Evolutionary conservation across 2,113 vertebrate genomes (phyloP), one percentile per base, ranked within the genome.

Genomic region (Nibea coibor): DNA sequence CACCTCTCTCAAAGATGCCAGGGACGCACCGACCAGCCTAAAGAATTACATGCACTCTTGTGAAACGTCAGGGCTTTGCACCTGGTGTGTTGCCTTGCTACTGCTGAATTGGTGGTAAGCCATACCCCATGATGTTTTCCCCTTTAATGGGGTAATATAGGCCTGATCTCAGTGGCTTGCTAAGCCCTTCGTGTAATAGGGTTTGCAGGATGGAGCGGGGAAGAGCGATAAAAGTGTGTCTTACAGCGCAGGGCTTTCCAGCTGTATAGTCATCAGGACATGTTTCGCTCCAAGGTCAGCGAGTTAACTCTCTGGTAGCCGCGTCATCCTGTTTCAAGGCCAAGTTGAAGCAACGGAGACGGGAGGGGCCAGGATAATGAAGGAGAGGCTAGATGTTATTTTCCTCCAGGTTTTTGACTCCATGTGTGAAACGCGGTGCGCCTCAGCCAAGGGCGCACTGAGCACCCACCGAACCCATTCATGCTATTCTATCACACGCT

Each of bases 251-350:
- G 17, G 78, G 28, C 66, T 62, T 75, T 87, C 58, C 80, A 88
- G 78, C 80, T 84, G 67, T 70, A 86, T 47, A 90, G 87, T 89
- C 87, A 91, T 77, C 85, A 81, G 64, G 86, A 81, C 84, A 64
- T 42, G 85, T 73, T 88, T 84, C 50, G 24, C 72, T 88, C 72
- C 89, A 90, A 91, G 91, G 92, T 93, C 92, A 91, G 35, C 51
- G 78, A 91, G 84, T 90, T 91, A 87, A 90, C 71, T 69, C 83
- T 71, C 78, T 61, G 71, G 64, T 72, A 77, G 81, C 87, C 91
- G 92, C 87, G 92, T 94, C 93, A 94, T 90, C 79, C 75, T n/a
- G 76, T 90, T 93, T 93, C 93, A 93, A 94, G 92, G 93, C 93
- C 92, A 93, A 91, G 90, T 88, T 90, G 87, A 87, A 90, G 87